Conservation (phyloP, 2,113 vertebrate genomes). For the Balaenoptera acutorostrata region DNA sequence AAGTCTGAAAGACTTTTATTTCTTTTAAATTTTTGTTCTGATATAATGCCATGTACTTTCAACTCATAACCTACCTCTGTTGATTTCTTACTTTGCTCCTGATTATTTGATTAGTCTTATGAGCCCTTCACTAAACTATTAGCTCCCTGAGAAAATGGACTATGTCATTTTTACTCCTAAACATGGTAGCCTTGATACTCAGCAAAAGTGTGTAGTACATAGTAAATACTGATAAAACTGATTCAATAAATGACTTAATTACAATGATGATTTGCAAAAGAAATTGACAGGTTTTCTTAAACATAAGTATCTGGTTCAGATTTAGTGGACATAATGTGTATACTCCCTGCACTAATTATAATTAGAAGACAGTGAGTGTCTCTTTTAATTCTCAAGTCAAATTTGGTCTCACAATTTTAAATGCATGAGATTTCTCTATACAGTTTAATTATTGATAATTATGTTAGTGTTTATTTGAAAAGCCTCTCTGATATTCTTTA, state of each 20-base stretch:
- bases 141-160: background rate
- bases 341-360: background rate
- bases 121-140: background rate
- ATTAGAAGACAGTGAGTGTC: background rate
- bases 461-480: constrained; percentile 55
- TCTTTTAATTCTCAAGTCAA: background rate
- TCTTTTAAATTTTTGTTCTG: background rate
- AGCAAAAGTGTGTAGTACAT: background rate
- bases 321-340: background rate
- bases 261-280: background rate
- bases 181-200: background rate
- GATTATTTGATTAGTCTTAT: background rate
- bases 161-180: background rate
- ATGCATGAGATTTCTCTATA: background rate
- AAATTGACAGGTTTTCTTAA: background rate
- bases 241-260: background rate
- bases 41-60: background rate
- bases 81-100: background rate
- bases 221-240: background rate
- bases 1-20: background rate
- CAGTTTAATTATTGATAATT: constrained; percentile 50
- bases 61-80: background rate
- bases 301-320: background rate
- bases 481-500: constrained; percentile 50
- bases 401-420: constrained; percentile 38